Base-by-base conservation (phyloP, 2,113 vertebrate genomes). In the Donacobius atricapilla region DNA sequence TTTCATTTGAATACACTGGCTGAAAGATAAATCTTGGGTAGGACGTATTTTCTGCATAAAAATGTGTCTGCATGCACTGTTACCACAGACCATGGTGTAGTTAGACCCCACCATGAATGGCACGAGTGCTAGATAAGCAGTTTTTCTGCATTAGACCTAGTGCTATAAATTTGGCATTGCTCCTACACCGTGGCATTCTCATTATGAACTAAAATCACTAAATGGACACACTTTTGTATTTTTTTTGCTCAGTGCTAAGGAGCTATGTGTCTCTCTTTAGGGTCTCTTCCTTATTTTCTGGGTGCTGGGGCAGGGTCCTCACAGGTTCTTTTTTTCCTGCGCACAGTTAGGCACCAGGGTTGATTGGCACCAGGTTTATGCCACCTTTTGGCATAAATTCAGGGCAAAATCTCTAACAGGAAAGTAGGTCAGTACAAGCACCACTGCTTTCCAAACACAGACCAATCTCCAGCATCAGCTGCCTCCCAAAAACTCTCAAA, bases 31-130 rank as follows among this genome's bases (percentile, higher is more conserved):
- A 15, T 73, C 82, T 75, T 58, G 39, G 15, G n/a, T 4, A 44
- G 33, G 33, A 45, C n/a, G 14, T 25, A 50, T 71, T 87, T 90
- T 58, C 21, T 24, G 21, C 30, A 28, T 22, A 25, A 71, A 89
- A 93, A 40, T 6, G 13, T 48, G 63, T 73, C 63, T 57, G 48
- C 28, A 5, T 18, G 39, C 27, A 39, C 15, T 35, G 54, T 22
- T 39, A 58, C 0, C 7, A 23, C 2, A 30, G 6, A 9, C 42
- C 11, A 27, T 0, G 24, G 45, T 14, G 21, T 31, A 61, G 37
- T 30, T 3, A 35, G n/a, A 51, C 16, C 64, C 15, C 40, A 35
- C 25, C 31, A 10, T 7, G 37, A 53, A 25, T 19, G 39, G 11
- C 61, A 56, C 0, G 1, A 82, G 19, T 23, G 19, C 47, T 44